A percentile compares a stretch with the other conserved stretches of the same genome.
phyloP scores from a whole-genome alignment of 2,888 invertebrate species.

The Molanna angustata region DNA sequence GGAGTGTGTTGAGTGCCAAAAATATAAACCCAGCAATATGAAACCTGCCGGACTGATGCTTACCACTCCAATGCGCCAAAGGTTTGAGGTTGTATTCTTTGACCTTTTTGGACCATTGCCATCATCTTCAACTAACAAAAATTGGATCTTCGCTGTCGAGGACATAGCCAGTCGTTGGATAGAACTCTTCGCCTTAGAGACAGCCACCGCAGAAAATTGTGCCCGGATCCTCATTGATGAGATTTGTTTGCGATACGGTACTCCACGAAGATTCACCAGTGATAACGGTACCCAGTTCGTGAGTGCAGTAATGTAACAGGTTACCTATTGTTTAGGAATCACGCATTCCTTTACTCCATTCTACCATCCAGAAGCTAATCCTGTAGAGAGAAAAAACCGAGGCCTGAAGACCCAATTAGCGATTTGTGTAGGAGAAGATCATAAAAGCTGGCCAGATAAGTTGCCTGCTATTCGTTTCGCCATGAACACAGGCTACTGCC shows the following conservation, averaged over 20 bases:
- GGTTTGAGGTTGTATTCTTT: conserved; percentile 37
- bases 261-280: conserved; percentile 35
- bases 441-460: too few species aligned
- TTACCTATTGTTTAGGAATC: too few species aligned
- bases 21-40: conserved; percentile 36
- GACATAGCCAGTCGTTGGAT: conserved; percentile 34
- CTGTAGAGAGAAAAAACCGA: too few species aligned
- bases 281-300: too few species aligned
- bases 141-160: conserved; percentile 26
- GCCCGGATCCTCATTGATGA: conserved; percentile 7
- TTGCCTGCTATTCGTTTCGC: too few species aligned
- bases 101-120: conserved; percentile 37
- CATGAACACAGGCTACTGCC: too few species aligned
- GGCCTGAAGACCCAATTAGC: too few species aligned
- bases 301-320: too few species aligned
- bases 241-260: conserved; percentile 37
- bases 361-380: too few species aligned
- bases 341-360: too few species aligned
- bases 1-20: conserved; percentile 36
- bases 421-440: too few species aligned
- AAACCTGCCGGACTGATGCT: conserved; percentile 38
- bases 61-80: conserved; percentile 30
- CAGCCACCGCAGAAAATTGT: conserved; percentile 32
- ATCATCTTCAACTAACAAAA: conserved; percentile 19
- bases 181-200: conserved; percentile 33